Conservation (phyloP, 1,140 invertebrate genomes). For the Latrodectus geometricus region DNA sequence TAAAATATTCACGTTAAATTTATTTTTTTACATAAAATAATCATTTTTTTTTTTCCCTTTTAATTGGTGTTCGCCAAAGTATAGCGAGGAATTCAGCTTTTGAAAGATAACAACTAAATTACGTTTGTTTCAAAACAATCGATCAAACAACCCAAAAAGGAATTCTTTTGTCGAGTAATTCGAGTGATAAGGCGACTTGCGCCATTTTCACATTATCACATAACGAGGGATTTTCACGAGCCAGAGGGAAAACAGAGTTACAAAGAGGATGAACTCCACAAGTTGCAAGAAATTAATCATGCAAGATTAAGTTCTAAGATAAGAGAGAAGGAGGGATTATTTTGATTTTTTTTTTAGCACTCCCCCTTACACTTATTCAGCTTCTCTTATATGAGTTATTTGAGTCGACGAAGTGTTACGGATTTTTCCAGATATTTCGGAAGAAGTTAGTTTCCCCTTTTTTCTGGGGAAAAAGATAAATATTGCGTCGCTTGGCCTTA, state of each 20-base stretch:
- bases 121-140: too few relatives aligned
- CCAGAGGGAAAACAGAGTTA: conserved; percentile 15
- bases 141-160: too few relatives aligned
- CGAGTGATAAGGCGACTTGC: background rate
- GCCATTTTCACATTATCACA: background rate
- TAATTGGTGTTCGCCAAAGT: too few relatives aligned
- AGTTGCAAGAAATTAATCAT: conserved; percentile 52
- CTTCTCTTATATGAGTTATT: conserved; percentile 13
- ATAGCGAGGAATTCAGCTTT: too few relatives aligned
- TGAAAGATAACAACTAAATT: too few relatives aligned
- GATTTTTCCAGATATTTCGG: conserved; percentile 23
- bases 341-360: conserved; percentile 11
- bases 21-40: too few relatives aligned
- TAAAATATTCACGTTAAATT: too few relatives aligned
- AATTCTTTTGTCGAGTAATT: too few relatives aligned
- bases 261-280: conserved; percentile 26
- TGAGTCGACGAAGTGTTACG: conserved; percentile 12
- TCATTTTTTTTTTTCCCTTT: too few relatives aligned
- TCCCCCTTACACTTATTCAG: too few relatives aligned
- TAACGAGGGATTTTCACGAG: conserved; percentile 2
- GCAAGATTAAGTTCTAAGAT: conserved; percentile 43
- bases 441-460: background rate
- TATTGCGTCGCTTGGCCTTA: too few relatives aligned
- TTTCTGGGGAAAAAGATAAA: too few relatives aligned
- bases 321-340: conserved; percentile 5